Evolutionary conservation across 2,113 vertebrate species (phyloP).

Genomic region (Opisthocomus hoazin): DNA sequence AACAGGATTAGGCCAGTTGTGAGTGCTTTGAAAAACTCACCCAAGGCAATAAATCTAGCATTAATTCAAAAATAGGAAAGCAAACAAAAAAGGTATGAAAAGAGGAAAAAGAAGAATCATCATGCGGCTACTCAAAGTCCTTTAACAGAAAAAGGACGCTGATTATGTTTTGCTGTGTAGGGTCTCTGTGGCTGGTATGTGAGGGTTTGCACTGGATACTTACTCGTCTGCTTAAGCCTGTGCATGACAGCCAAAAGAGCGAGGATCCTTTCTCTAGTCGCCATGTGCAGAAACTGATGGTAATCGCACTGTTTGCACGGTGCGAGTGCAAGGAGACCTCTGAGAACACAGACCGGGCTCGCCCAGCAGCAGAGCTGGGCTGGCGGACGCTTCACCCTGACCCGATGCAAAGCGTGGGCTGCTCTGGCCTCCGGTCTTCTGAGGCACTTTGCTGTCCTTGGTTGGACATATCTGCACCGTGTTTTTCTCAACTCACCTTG

Average conservation of each 20-base stretch:
- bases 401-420: not conserved
- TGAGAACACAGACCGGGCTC: fast-evolving
- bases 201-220: not conserved
- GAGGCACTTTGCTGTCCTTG: not conserved
- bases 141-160: not conserved
- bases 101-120: not conserved
- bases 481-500: not conserved
- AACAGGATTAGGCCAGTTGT: conserved; percentile 26
- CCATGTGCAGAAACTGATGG: not conserved
- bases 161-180: not conserved
- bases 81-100: not conserved
- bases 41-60: conserved; percentile 14
- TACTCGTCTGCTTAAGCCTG: not conserved
- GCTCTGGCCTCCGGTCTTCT: not conserved
- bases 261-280: not conserved
- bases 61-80: not conserved
- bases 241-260: not conserved
- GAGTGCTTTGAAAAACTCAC: conserved; percentile 14
- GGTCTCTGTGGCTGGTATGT: not conserved
- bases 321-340: not conserved
- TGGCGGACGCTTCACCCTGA: not conserved
- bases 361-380: fast-evolving
- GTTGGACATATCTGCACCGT: not conserved
- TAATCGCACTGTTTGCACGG: not conserved
- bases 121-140: not conserved